A percentile compares a stretch with the other conserved stretches of the same genome.
Conservation (phyloP, 2,797 vertebrate species). For the Ceyx erithaca region DNA sequence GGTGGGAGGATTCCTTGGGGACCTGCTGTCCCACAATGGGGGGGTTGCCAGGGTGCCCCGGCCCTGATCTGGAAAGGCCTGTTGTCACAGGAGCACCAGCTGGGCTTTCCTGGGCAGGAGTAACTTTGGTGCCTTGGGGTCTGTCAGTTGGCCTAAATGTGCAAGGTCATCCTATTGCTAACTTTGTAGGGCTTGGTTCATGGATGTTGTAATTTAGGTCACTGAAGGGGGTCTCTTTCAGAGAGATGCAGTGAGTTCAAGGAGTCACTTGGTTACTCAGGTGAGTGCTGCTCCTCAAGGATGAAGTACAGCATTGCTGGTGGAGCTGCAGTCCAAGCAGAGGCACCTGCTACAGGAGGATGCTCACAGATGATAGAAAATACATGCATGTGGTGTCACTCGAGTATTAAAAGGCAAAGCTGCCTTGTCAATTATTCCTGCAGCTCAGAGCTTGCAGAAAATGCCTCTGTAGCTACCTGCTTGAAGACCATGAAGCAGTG, state of each 20-base stretch:
- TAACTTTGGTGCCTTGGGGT: neutral
- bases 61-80: neutral
- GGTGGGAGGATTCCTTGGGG: neutral
- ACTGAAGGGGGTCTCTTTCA: neutral
- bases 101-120: neutral
- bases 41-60: neutral
- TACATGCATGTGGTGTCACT: neutral
- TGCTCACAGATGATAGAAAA: neutral
- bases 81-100: neutral
- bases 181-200: neutral
- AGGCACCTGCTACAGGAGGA: neutral
- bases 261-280: neutral
- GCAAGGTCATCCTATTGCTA: neutral
- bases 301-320: neutral
- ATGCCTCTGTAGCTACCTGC: neutral
- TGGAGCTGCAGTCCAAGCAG: neutral
- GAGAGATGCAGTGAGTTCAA: neutral
- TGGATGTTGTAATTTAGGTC: neutral
- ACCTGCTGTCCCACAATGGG: no score
- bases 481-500: neutral
- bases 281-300: neutral
- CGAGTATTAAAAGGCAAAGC: neutral
- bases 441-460: neutral
- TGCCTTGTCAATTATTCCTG: neutral
- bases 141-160: neutral